Percentiles rank a stretch among this genome's conserved stretches.
These are phyloP conservation scores for Orycteropus afer DNA, from an alignment of 2,113 vertebrate genomes.

Conservation along the genomic window DNA sequence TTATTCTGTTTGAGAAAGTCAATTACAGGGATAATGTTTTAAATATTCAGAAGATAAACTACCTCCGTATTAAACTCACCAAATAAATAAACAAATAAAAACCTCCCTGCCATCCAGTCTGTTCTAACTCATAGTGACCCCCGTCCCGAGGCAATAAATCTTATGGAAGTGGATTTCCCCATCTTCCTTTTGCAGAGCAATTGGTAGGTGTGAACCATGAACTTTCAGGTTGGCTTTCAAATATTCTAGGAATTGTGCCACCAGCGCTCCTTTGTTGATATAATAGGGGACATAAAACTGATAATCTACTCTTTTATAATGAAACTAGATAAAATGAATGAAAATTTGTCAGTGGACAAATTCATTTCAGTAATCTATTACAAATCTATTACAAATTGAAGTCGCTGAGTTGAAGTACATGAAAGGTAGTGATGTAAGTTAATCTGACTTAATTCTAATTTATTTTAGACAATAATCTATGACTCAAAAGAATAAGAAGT, in stretches of 20 bases:
- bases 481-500: neutral
- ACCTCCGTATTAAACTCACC: no score
- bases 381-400: neutral
- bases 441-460: neutral
- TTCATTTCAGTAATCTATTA: neutral
- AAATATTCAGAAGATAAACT: neutral
- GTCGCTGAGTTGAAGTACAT: neutral
- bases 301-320: neutral
- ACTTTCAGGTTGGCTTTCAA: no score
- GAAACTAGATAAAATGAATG: neutral
- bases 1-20: constrained; percentile 30
- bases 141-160: no score
- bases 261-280: no score
- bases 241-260: no score
- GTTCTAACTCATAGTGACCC: no score
- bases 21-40: neutral
- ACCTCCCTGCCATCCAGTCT: no score
- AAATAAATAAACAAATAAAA: no score
- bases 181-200: no score
- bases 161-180: no score
- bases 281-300: neutral
- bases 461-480: neutral
- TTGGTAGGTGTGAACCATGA: no score
- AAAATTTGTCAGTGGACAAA: neutral
- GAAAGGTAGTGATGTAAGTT: neutral